Percentiles rank a stretch among this genome's conserved stretches.
Conservation (phyloP, 2,797 vertebrate genomes). For the Myotis planiceps region DNA sequence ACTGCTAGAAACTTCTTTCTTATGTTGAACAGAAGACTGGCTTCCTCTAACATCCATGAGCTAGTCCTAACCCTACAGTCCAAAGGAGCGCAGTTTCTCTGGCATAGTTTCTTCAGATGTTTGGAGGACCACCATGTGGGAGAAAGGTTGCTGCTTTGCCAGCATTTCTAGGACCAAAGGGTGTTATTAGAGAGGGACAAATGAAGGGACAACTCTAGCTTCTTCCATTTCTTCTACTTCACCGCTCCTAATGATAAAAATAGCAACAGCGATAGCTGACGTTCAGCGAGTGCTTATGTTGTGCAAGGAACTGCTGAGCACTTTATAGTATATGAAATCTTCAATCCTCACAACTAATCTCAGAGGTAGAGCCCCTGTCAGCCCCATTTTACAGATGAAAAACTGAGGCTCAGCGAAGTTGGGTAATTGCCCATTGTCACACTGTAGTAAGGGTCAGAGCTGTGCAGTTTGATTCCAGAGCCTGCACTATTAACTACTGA, state of each 20-base stretch:
- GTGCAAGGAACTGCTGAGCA: background rate
- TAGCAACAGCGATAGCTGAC: background rate
- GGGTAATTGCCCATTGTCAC: background rate
- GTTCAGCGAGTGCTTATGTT: background rate
- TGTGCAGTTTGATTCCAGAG: background rate
- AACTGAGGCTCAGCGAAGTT: background rate
- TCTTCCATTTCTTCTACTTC: background rate
- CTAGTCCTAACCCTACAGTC: background rate
- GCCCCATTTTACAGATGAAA: background rate
- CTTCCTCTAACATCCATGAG: background rate
- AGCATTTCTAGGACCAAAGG: background rate
- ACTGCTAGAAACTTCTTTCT: background rate
- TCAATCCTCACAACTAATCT: background rate
- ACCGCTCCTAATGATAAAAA: background rate
- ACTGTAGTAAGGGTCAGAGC: background rate
- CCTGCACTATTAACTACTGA: background rate
- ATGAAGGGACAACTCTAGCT: background rate
- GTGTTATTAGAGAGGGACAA: background rate
- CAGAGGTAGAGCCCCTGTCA: background rate
- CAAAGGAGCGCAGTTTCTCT: background rate
- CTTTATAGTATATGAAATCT: background rate
- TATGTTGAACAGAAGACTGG: background rate
- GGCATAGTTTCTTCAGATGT: background rate
- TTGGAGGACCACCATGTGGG: background rate
- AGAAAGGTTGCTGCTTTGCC: background rate